Percentiles rank a stretch among this genome's conserved stretches.
Conservation (phyloP, 2,113 vertebrate genomes). For the Scophthalmus maximus region DNA sequence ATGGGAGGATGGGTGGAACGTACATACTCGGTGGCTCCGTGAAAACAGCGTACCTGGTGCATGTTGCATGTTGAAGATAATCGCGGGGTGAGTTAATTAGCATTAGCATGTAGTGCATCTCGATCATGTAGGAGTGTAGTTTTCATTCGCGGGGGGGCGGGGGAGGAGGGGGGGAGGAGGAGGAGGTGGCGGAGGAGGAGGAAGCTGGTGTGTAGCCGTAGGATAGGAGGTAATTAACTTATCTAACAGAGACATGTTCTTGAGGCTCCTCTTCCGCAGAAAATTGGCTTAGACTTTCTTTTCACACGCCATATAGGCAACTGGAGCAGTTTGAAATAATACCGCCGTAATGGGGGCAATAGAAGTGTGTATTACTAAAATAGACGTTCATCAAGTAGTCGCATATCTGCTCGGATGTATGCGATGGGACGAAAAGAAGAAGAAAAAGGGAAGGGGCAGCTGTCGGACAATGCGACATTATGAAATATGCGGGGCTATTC, state of each 20-base stretch:
- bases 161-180: not conserved
- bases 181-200: not conserved
- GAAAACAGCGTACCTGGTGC: not conserved
- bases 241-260: conserved; percentile 68
- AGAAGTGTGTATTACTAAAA: conserved; percentile 57
- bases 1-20: too few relatives aligned
- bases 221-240: conserved; percentile 75
- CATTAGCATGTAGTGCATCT: conserved; percentile 49
- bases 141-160: conserved; percentile 39
- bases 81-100: conserved; percentile 44
- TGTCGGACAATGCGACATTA: conserved; percentile 9
- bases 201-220: conserved; percentile 48
- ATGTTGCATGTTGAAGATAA: conserved; percentile 40
- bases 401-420: conserved; percentile 32
- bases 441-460: conserved; percentile 8
- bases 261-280: conserved; percentile 55
- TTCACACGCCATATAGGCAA: conserved; percentile 58
- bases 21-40: too few relatives aligned
- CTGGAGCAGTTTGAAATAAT: conserved; percentile 70
- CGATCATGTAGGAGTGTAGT: conserved; percentile 63
- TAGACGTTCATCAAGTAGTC: conserved; percentile 60
- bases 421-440: conserved; percentile 9
- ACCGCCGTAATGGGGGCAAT: conserved; percentile 65
- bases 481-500: conserved; percentile 32
- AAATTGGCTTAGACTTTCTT: conserved; percentile 61